These are phyloP conservation scores for Iselma pallidipennis DNA, from an alignment of 2,888 invertebrate genomes.

Conservation along the genomic window DNA sequence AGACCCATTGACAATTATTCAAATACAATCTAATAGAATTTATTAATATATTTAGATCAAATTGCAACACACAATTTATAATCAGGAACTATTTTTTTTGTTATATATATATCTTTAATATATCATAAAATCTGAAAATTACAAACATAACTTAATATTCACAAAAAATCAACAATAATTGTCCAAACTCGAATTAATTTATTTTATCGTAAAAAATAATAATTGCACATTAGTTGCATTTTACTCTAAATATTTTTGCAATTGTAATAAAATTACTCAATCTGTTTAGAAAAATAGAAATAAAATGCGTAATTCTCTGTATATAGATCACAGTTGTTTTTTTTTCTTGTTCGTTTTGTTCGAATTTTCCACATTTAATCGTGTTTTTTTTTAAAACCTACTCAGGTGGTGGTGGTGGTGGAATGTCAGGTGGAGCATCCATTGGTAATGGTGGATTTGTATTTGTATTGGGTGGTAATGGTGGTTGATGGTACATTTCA, in stretches of 20 bases:
- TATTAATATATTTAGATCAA: not conserved
- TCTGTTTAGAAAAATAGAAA: no score
- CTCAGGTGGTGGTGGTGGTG: slow-evolving; percentile 65
- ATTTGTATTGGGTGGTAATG: slow-evolving; percentile 22
- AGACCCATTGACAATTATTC: not conserved
- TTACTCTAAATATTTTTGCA: not conserved
- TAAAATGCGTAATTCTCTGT: not conserved
- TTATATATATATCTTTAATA: no score
- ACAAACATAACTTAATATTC: not conserved
- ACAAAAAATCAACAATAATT: not conserved
- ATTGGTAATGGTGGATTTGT: slow-evolving; percentile 59
- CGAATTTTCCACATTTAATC: not conserved
- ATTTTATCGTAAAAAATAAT: no score
- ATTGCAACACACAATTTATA: not conserved
- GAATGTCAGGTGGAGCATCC: slow-evolving; percentile 65
- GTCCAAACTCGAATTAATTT: not conserved
- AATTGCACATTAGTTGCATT: not conserved
- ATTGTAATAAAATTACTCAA: not conserved
- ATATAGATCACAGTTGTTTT: not conserved
- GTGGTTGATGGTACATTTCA: slow-evolving; percentile 44
- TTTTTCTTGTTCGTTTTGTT: not conserved
- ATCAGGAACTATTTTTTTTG: not conserved
- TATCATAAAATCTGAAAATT: no score
- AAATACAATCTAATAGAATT: not conserved
- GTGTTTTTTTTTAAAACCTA: slow-evolving; percentile 7